phyloP scores from a whole-genome alignment of 2,113 vertebrate genomes.

The Holacanthus passer region DNA sequence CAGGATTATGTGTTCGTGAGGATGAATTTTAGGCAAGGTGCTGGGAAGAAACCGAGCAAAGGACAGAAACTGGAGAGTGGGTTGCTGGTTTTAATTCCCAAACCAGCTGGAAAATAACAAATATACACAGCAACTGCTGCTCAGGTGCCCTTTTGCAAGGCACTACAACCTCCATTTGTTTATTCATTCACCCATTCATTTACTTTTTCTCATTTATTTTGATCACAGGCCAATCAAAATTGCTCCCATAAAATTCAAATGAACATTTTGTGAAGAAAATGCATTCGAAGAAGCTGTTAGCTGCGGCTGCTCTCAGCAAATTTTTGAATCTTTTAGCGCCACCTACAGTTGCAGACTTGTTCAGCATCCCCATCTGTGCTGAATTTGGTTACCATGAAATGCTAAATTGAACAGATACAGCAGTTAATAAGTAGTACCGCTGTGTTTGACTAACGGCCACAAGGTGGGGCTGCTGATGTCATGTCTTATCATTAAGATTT shows the following conservation, averaged over 20 bases:
- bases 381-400: no score
- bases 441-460: no score
- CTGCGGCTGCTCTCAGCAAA: no score
- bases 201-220: neutral
- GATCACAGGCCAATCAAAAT: neutral
- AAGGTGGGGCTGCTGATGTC: no score
- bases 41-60: neutral
- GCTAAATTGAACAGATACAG: no score
- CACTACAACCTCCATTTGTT: neutral
- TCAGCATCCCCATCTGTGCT: no score
- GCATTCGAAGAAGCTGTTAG: no score
- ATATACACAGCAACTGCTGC: neutral
- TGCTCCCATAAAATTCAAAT: neutral
- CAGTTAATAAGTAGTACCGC: no score
- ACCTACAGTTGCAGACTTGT: no score
- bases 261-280: no score
- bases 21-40: conserved; percentile 30
- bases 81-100: neutral
- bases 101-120: neutral
- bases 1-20: conserved; percentile 25
- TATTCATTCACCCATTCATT: neutral
- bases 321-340: no score
- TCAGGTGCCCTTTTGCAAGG: neutral
- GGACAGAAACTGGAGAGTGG: neutral
- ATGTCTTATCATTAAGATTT: no score